These are phyloP conservation scores for Adela reaumurella DNA, from an alignment of 2,888 invertebrate species.

Conservation along the genomic window DNA sequence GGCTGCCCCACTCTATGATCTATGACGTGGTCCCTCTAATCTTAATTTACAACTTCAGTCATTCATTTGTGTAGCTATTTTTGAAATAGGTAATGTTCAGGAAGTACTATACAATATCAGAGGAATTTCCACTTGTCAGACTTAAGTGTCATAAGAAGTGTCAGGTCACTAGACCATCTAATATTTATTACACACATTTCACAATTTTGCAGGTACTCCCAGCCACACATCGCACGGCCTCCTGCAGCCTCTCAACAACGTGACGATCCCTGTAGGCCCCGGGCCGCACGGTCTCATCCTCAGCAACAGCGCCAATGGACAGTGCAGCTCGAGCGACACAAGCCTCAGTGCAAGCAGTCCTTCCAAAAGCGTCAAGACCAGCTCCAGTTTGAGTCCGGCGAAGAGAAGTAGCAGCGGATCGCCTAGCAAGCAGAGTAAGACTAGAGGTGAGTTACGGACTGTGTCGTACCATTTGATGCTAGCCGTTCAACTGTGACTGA, in stretches of 20 bases:
- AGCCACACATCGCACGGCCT: slow-evolving; percentile 12
- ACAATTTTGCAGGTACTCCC: slow-evolving; percentile 5
- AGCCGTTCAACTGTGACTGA: background rate
- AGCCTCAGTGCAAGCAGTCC: slow-evolving; percentile 74
- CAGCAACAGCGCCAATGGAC: slow-evolving; percentile 36
- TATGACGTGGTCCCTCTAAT: too few relatives aligned
- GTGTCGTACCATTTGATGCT: background rate
- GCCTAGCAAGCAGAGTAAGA: slow-evolving; percentile 73
- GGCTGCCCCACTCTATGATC: too few relatives aligned
- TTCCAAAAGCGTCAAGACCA: slow-evolving; percentile 82
- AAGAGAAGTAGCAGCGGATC: slow-evolving; percentile 81
- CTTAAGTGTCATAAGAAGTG: too few relatives aligned
- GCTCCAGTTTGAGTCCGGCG: slow-evolving; percentile 80
- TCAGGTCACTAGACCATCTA: too few relatives aligned
- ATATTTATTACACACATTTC: too few relatives aligned
- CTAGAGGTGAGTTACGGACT: slow-evolving; percentile 60
- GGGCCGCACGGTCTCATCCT: slow-evolving; percentile 23
- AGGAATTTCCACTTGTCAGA: too few relatives aligned
- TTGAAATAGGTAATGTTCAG: too few relatives aligned
- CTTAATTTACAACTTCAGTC: too few relatives aligned
- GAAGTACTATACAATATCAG: too few relatives aligned
- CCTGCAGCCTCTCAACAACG: slow-evolving; percentile 34
- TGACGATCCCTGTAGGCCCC: slow-evolving; percentile 24
- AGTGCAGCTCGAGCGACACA: slow-evolving; percentile 50
- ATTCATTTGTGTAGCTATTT: too few relatives aligned